Evolutionary conservation across 1,140 invertebrate species (phyloP), one percentile per base, ranked within the genome.

Genomic region (Ectropis grisescens): DNA sequence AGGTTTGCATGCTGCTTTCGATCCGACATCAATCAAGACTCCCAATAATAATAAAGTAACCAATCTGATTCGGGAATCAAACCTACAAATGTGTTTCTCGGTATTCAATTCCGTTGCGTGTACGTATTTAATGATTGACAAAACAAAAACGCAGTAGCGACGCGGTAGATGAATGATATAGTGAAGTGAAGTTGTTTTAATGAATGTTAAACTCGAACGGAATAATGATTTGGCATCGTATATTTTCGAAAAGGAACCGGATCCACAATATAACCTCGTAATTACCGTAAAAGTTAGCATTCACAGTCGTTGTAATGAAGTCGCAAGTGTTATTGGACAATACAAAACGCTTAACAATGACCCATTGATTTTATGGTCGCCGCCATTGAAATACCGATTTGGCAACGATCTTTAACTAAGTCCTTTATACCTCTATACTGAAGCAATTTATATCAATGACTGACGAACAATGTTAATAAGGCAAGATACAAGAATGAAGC

Each of bases 41-140:
- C 39, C 34, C 55, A 51, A 58, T 58, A 55, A 58, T 58, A 54
- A 58, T 58, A 58, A 51, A 58, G 39, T 38, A 54, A 33, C 28
- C 32, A 6, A 50, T 50, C 38, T 32, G 38, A 45, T 45, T 39
- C 35, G 37, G 15, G 36, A 38, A 50, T 44, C 41, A 42, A 45
- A 35, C 34, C 38, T 29, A 46, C 38, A 19, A 53, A 45, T 51
- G 41, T 32, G 37, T 46, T 56, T 57, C 53, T 48, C 14, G 36
- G 53, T 47, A 52, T 37, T 23, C 31, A 32, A 37, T 43, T 39
- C 34, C 39, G 33, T 53, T 41, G 50, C 39, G 41, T 49, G 29
- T 41, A 26, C 27, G 12, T 22, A 37, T 23, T 36, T 43, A 47
- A 52, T 47, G 41, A 47, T 28, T 19, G 28, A 16, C 23, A 25